Evolutionary conservation across 2,797 vertebrate genomes (phyloP).

Genomic region (Sebastes oblongus): DNA sequence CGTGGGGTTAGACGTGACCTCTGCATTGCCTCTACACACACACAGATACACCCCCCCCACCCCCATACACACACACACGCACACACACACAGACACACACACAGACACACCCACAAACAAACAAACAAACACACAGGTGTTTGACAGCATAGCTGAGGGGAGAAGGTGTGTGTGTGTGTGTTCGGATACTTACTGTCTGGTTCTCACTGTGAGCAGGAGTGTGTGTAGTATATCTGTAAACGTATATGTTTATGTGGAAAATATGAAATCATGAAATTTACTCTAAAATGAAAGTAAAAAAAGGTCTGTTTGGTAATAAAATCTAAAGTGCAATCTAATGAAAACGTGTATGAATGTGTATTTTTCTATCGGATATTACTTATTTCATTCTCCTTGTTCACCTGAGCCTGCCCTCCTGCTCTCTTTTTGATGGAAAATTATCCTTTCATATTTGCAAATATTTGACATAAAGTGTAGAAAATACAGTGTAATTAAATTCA

Average conservation of each 20-base stretch:
- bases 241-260: not conserved
- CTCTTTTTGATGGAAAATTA: not conserved
- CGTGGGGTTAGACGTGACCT: constrained; percentile 78
- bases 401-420: not conserved
- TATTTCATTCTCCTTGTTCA: not conserved
- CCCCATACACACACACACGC: not conserved
- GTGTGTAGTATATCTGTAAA: constrained; percentile 1
- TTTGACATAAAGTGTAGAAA: not conserved
- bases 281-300: not conserved
- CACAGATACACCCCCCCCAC: not conserved
- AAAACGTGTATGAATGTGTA: not conserved
- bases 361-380: not conserved
- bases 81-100: not conserved
- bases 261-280: not conserved
- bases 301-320: not conserved
- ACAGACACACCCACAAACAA: not conserved
- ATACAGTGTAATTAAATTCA: not conserved
- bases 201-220: not conserved
- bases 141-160: constrained; percentile 57
- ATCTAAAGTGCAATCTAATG: not conserved
- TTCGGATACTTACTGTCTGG: constrained; percentile 16
- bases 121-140: constrained; percentile 53
- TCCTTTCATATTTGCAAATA: not conserved
- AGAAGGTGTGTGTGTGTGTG: constrained; percentile 33
- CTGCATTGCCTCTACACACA: constrained; percentile 57